Conservation (phyloP, 2,797 vertebrate species). For the Phalloptychus januarius region DNA sequence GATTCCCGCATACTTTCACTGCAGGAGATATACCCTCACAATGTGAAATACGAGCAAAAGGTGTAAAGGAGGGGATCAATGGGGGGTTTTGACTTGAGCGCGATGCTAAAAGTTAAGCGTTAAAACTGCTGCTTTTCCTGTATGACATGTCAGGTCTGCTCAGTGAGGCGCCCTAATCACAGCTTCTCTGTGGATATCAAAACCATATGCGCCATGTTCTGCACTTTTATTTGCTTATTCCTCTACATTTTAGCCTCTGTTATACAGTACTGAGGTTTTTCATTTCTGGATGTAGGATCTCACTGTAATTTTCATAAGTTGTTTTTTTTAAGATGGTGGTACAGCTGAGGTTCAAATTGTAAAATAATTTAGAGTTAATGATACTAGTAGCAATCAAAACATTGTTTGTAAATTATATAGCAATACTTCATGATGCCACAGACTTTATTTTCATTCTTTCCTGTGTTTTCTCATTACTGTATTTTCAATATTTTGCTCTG, state of each 20-base stretch:
- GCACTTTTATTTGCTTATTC: background rate
- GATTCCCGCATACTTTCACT: background rate
- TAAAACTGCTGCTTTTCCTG: background rate
- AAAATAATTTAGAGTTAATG: background rate
- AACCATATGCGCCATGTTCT: background rate
- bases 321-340: background rate
- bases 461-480: background rate
- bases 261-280: background rate
- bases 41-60: background rate
- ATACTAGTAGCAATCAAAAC: background rate
- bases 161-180: background rate
- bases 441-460: background rate
- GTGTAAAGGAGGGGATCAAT: background rate
- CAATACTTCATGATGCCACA: background rate
- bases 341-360: background rate
- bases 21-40: background rate
- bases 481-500: background rate
- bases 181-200: slow-evolving; percentile 1
- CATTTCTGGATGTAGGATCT: background rate
- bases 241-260: background rate
- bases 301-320: background rate
- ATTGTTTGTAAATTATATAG: background rate
- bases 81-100: background rate
- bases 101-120: background rate
- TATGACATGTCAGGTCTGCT: background rate